Conservation (phyloP, 2,797 vertebrate genomes). For the Notolepis coatsorum region DNA sequence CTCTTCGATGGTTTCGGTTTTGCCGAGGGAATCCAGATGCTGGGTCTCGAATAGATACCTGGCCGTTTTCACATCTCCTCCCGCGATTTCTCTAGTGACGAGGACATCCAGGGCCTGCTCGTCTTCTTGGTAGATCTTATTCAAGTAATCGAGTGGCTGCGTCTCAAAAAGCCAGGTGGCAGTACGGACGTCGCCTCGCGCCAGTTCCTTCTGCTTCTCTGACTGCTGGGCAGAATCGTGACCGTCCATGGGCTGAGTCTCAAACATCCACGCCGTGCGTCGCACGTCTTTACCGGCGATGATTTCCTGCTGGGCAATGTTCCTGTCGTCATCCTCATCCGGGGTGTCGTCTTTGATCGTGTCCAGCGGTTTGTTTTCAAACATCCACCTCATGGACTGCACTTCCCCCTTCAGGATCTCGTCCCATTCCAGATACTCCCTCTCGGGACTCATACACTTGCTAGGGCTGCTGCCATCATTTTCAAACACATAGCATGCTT, state of each 20-base stretch:
- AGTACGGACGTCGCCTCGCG: conserved; percentile 83
- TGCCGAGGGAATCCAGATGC: conserved; percentile 84
- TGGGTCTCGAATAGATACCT: conserved; percentile 91
- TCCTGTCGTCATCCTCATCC: conserved; percentile 75
- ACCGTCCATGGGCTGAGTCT: conserved; percentile 86
- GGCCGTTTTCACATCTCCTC: conserved; percentile 88
- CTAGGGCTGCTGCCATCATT: conserved; percentile 79
- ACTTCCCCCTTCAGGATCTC: conserved; percentile 91
- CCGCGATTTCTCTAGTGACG: conserved; percentile 77
- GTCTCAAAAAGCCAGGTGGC: conserved; percentile 90
- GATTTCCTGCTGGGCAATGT: conserved; percentile 86
- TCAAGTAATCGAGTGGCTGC: conserved; percentile 83
- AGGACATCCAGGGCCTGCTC: conserved; percentile 67
- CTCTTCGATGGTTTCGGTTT: conserved; percentile 86
- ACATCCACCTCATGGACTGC: conserved; percentile 89
- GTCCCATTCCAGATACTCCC: conserved; percentile 86
- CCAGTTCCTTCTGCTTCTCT: conserved; percentile 79
- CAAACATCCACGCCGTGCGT: conserved; percentile 92
- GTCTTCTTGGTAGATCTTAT: conserved; percentile 85
- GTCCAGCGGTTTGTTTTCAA: conserved; percentile 89
- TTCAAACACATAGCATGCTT: conserved; percentile 86
- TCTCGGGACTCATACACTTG: conserved; percentile 81
- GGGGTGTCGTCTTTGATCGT: conserved; percentile 84
- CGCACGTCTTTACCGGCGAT: conserved; percentile 88
- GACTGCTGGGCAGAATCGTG: conserved; percentile 54